A percentile compares a stretch with the other conserved stretches of the same genome.
Evolutionary conservation across 2,888 invertebrate genomes (phyloP).

Genomic region (Caenorhabditis wallacei): DNA sequence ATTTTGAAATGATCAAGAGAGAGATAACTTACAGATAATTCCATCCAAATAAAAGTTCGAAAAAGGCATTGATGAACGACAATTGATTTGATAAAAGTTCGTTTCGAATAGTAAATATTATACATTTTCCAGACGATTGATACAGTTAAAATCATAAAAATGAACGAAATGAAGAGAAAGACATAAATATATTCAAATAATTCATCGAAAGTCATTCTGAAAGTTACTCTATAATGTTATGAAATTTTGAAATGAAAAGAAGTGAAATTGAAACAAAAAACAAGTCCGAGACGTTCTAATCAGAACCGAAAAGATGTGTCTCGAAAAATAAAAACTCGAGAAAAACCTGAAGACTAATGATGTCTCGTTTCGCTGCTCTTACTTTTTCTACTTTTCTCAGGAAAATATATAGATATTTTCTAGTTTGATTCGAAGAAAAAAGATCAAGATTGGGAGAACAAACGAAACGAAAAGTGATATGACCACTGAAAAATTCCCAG

Average conservation of each 20-base stretch:
- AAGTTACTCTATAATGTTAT: no score
- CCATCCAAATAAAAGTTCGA: constrained; percentile 44
- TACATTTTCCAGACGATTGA: constrained; percentile 30
- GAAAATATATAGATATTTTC: not conserved
- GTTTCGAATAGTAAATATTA: constrained; percentile 5
- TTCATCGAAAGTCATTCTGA: not conserved
- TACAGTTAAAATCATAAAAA: constrained; percentile 11
- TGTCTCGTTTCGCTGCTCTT: not conserved
- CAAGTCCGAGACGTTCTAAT: not conserved
- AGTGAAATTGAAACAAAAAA: not conserved
- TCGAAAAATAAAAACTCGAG: not conserved
- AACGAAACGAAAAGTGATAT: not conserved
- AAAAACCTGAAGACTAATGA: not conserved
- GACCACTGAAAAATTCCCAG: not conserved
- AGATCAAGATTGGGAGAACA: not conserved
- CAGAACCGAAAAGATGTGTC: not conserved
- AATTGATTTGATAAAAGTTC: constrained; percentile 4
- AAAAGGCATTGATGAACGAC: constrained; percentile 38
- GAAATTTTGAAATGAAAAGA: not conserved
- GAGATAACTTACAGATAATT: constrained; percentile 27
- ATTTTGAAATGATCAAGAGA: not conserved
- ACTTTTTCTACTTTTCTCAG: not conserved
- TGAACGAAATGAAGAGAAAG: constrained; percentile 4
- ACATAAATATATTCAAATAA: constrained; percentile 18
- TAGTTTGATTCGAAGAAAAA: not conserved